phyloP scores from a whole-genome alignment of 2,113 vertebrate species.

The Malurus elegans region DNA sequence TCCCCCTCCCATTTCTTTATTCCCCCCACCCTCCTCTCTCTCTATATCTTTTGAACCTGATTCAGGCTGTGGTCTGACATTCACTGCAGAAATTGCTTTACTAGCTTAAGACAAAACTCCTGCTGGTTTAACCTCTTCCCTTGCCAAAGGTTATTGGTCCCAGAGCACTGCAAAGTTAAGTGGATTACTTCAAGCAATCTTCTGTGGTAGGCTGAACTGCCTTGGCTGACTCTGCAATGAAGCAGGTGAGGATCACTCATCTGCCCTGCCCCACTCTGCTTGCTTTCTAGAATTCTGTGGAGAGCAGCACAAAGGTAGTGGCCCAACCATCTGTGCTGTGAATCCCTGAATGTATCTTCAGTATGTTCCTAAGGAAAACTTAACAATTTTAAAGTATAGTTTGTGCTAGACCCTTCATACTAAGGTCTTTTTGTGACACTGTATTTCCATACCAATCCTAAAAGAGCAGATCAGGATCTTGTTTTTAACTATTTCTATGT shows the following conservation, averaged over 20 bases:
- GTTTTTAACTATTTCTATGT: background rate
- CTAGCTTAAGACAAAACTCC: conserved; percentile 9
- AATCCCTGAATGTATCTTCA: background rate
- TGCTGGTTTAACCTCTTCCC: conserved; percentile 14
- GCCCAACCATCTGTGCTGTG: background rate
- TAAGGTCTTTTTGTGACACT: background rate
- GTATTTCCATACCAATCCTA: background rate
- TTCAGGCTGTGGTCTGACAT: background rate
- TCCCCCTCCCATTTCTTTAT: background rate
- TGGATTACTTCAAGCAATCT: background rate
- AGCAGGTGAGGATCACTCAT: background rate
- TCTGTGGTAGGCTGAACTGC: background rate
- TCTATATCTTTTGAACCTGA: background rate
- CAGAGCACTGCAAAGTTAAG: conserved; percentile 6
- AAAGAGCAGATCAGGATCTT: background rate
- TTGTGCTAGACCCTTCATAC: background rate
- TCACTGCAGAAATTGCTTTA: background rate
- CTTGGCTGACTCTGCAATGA: background rate
- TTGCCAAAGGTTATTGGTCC: conserved; percentile 11
- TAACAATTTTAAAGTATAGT: background rate
- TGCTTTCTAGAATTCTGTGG: background rate
- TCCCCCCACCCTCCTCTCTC: fast-evolving
- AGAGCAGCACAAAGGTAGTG: background rate
- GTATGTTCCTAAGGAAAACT: background rate
- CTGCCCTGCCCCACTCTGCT: background rate